Evolutionary conservation across 2,888 invertebrate genomes (phyloP).

Genomic region (Pyralis farinalis): DNA sequence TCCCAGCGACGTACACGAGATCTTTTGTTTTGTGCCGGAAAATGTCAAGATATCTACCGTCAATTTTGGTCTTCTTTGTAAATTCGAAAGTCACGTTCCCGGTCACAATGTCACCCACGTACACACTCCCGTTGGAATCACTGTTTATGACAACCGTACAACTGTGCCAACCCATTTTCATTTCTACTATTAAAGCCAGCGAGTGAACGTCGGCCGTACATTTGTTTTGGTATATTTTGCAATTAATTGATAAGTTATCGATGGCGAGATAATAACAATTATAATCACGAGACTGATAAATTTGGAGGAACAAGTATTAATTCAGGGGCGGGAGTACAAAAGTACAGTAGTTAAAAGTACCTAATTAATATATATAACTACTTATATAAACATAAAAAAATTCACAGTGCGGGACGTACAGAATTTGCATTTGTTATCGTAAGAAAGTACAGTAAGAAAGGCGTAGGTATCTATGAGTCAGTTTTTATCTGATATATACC

Average conservation of each 20-base stretch:
- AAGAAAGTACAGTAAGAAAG: no score
- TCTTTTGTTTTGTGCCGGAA: no score
- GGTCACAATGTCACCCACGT: slow-evolving; percentile 64
- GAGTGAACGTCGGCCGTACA: neutral
- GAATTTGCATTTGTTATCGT: no score
- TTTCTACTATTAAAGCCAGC: no score
- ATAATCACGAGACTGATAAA: slow-evolving; percentile 1
- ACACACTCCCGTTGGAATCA: slow-evolving; percentile 53
- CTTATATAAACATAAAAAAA: no score
- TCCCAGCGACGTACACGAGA: no score
- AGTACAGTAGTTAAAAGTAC: no score
- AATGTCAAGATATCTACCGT: slow-evolving; percentile 44
- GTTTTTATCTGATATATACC: no score
- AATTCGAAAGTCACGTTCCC: slow-evolving; percentile 56
- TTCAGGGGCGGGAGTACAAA: no score
- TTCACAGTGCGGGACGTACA: no score
- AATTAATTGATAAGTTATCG: slow-evolving; percentile 13
- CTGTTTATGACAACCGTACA: slow-evolving; percentile 53
- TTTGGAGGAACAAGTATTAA: neutral
- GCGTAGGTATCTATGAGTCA: no score
- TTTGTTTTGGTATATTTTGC: neutral
- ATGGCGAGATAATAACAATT: slow-evolving; percentile 22
- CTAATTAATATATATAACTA: no score
- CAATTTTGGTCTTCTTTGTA: slow-evolving; percentile 45
- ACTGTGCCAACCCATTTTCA: slow-evolving; percentile 45